These are phyloP conservation scores for Catharus fuscescens DNA, from an alignment of 2,113 vertebrate genomes.

Conservation along the genomic window DNA sequence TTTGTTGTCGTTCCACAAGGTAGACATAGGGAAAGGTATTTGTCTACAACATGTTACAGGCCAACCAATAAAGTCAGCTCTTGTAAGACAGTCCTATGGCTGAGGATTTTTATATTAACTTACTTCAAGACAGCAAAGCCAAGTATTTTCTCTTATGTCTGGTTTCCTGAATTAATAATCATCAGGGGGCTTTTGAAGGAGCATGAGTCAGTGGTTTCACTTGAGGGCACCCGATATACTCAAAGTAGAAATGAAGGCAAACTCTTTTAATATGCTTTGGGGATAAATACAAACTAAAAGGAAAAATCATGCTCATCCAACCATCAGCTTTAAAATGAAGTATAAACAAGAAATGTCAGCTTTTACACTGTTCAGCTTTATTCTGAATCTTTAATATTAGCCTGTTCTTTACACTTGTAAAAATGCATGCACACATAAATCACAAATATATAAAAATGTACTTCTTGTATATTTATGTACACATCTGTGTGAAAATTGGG, in stretches of 20 bases:
- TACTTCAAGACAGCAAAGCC: slow-evolving; percentile 10
- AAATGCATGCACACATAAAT: not conserved
- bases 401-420: not conserved
- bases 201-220: slow-evolving; percentile 56
- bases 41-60: not conserved
- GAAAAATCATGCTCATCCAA: slow-evolving; percentile 9
- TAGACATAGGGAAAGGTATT: not conserved
- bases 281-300: slow-evolving; percentile 37
- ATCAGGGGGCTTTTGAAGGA: slow-evolving; percentile 37
- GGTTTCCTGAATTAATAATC: slow-evolving; percentile 44
- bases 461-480: not conserved
- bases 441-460: not conserved
- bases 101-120: not conserved
- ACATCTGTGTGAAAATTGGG: not conserved
- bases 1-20: not conserved
- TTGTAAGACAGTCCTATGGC: not conserved
- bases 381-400: not conserved
- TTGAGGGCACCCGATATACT: slow-evolving; percentile 46
- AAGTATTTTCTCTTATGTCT: slow-evolving; percentile 16
- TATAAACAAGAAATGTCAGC: slow-evolving; percentile 25
- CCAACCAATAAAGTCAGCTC: not conserved
- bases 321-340: slow-evolving; percentile 22
- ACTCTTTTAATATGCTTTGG: slow-evolving; percentile 32
- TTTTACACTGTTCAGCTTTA: not conserved
- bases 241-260: slow-evolving; percentile 33